phyloP scores from a whole-genome alignment of 2,797 vertebrate species.

The Brachyrhaphis roseni region DNA sequence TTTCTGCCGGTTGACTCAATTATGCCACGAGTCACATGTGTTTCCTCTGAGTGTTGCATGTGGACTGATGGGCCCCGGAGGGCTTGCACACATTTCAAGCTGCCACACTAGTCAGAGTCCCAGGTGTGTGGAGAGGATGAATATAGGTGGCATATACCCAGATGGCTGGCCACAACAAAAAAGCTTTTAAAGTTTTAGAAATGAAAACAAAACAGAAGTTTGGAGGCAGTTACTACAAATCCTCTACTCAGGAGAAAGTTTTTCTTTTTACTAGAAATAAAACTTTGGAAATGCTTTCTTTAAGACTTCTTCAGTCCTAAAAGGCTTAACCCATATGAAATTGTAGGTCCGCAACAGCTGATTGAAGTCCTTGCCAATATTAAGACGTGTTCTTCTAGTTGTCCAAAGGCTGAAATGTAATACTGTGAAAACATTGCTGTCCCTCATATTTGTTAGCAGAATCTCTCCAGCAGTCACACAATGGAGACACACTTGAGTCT shows the following conservation, averaged over 20 bases:
- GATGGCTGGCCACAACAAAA: conserved; percentile 58
- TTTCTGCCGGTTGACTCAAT: conserved; percentile 70
- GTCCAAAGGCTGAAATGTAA: conserved; percentile 74
- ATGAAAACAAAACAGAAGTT: conserved; percentile 39
- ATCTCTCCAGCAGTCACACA: conserved; percentile 49
- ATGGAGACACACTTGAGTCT: conserved; percentile 39
- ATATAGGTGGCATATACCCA: conserved; percentile 56
- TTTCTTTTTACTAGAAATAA: not conserved
- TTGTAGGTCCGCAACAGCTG: conserved; percentile 61
- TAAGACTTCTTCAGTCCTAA: conserved; percentile 39
- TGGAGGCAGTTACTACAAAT: conserved; percentile 16
- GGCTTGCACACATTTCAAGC: conserved; percentile 48
- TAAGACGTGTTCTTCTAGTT: conserved; percentile 68
- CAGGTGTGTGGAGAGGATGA: conserved; percentile 58
- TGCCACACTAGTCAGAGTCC: conserved; percentile 50
- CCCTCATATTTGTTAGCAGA: conserved; percentile 58
- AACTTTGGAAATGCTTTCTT: conserved; percentile 16
- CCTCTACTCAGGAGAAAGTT: not conserved
- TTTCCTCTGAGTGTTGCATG: conserved; percentile 61
- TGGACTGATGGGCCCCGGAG: conserved; percentile 68
- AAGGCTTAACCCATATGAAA: conserved; percentile 62
- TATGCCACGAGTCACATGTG: conserved; percentile 68
- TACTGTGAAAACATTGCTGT: conserved; percentile 71
- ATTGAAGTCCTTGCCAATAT: conserved; percentile 62
- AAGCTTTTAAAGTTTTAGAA: conserved; percentile 28